Base-by-base conservation (phyloP, 2,888 invertebrate genomes). In the Eurytoma californica region DNA sequence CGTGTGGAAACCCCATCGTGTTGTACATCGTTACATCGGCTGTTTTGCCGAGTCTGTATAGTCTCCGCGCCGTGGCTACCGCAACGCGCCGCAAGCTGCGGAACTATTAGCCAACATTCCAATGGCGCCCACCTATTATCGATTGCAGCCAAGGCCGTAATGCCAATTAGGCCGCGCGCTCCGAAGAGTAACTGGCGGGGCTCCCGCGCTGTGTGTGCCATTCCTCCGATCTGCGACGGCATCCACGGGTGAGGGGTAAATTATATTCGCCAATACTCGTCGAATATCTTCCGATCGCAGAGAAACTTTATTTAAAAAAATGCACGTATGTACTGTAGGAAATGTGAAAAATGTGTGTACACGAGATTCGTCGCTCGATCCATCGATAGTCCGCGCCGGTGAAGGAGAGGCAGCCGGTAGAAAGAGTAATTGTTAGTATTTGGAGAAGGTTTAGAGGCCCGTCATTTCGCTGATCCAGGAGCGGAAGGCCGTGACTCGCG, bases 401-500 rank as follows among this genome's bases (percentile, higher is more conserved):
- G n/a, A 9, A n/a, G 24, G 24, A 39, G 39, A 39, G 39, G 9
- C 1, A 9, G 39, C 7, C 39, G 9, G 63, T n/a, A 69, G 51
- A 24, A 55, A 39, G 20, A 61, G 68, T 24, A 14, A 58, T 20
- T 47, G 60, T 39, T 14, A 51, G 49, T 4, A 51, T 20, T 9
- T 24, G 80, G 75, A 14, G 73, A 77, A 58, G n/a, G 57, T 79
- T 83, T 57, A 85, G 63, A 84, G 28, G 58, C 81, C 84, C 13
- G 83, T 82, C 61, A 80, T 85, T 60, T 84, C 82, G 53, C 77
- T 83, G 79, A 86, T 85, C 86, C 86, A 86, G 61, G 79, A 69
- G 28, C 86, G 85, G 30, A 88, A 80, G 2, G 83, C 82, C 28
- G 87, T 82, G 47, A 93, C 91, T 82, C 92, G 91, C 1, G 92